Percentiles rank a stretch among this genome's conserved stretches.
phyloP scores from a whole-genome alignment of 53 echinoderm and acorn worm species.

The Stichopus horrens region DNA sequence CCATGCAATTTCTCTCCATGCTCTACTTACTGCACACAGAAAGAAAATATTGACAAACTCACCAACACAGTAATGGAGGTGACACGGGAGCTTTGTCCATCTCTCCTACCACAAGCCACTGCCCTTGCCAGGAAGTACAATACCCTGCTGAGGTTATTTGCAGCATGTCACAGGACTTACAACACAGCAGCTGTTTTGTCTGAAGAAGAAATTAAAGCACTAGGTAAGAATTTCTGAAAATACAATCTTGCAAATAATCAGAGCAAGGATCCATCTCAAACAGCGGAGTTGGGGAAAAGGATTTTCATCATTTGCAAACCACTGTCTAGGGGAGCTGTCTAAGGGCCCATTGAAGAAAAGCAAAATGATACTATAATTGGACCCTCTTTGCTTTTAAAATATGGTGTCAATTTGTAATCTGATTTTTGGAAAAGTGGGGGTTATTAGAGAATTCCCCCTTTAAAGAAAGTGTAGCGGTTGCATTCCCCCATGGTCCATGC shows the following conservation, averaged over 20 bases:
- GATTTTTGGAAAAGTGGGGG: too few relatives aligned
- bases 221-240: neutral
- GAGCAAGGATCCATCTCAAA: too few relatives aligned
- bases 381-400: neutral
- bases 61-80: neutral
- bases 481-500: too few relatives aligned
- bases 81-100: neutral
- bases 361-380: neutral
- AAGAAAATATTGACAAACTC: neutral
- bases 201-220: neutral
- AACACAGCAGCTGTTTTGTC: neutral
- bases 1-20: too few relatives aligned
- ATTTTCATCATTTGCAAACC: too few relatives aligned
- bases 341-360: neutral
- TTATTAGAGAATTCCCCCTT: too few relatives aligned
- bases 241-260: too few relatives aligned
- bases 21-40: too few relatives aligned
- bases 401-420: too few relatives aligned
- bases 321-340: too few relatives aligned
- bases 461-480: too few relatives aligned
- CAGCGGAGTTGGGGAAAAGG: too few relatives aligned
- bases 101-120: neutral
- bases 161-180: constrained; percentile 3
- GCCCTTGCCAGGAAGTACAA: neutral
- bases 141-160: constrained; percentile 7